Conservation (phyloP, 2,797 vertebrate species). For the Artibeus lituratus region DNA sequence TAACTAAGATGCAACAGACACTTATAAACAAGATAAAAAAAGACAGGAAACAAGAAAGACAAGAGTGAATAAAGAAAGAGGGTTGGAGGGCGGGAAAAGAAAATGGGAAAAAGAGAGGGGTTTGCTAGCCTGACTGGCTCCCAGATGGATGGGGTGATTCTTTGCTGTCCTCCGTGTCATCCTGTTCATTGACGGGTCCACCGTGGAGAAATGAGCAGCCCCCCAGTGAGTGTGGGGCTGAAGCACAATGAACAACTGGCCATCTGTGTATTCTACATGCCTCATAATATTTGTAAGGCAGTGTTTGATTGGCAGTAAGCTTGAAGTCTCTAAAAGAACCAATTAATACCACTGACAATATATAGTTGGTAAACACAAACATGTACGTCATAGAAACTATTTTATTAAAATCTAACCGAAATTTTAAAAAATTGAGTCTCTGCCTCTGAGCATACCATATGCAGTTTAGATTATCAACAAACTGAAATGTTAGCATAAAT, state of each 20-base stretch:
- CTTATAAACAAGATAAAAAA: neutral
- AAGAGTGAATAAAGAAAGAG: neutral
- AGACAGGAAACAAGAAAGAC: neutral
- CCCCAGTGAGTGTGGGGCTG: neutral
- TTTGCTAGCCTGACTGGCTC: fast-evolving
- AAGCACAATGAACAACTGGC: neutral
- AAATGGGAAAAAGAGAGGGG: fast-evolving
- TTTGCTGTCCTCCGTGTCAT: neutral
- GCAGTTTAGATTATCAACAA: neutral
- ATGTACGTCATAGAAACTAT: neutral
- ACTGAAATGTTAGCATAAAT: neutral
- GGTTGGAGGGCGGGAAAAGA: no score
- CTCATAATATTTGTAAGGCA: neutral
- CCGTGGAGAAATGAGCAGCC: neutral
- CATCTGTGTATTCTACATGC: neutral
- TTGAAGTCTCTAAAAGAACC: neutral
- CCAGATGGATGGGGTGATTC: neutral
- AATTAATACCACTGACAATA: neutral
- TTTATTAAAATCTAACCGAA: conserved; percentile 4
- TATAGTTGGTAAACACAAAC: neutral
- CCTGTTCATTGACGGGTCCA: neutral
- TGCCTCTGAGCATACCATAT: neutral
- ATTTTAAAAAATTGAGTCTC: neutral
- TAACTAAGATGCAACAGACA: neutral
- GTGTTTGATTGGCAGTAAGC: neutral